These are phyloP conservation scores for Caenorhabditis sp. DNA, from an alignment of 2,888 invertebrate genomes.

Conservation along the genomic window DNA sequence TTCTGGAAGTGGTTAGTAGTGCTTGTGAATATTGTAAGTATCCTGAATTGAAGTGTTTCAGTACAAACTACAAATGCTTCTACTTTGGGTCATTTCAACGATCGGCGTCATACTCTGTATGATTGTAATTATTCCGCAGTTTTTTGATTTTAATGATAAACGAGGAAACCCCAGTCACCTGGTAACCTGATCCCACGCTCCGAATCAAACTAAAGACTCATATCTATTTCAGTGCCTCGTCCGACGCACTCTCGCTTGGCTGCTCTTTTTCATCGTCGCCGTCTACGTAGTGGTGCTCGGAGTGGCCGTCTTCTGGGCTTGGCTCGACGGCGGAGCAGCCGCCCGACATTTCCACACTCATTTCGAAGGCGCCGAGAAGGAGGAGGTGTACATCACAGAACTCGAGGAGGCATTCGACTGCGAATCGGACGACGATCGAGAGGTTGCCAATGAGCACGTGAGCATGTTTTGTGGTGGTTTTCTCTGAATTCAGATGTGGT, in stretches of 20 bases:
- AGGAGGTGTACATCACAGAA: slow-evolving; percentile 60
- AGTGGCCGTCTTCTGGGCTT: slow-evolving; percentile 57
- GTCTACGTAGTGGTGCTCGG: slow-evolving; percentile 57
- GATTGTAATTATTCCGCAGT: slow-evolving; percentile 75
- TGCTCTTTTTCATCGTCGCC: slow-evolving; percentile 56
- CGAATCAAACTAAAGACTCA: not conserved
- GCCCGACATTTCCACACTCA: slow-evolving; percentile 63
- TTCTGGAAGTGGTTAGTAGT: slow-evolving; percentile 61
- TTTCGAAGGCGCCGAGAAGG: slow-evolving; percentile 68
- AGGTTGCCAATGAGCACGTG: slow-evolving; percentile 63
- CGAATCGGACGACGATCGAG: slow-evolving; percentile 65
- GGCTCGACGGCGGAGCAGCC: slow-evolving; percentile 61
- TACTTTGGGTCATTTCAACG: slow-evolving; percentile 72
- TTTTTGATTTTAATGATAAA: slow-evolving; percentile 73
- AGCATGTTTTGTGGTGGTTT: slow-evolving; percentile 63
- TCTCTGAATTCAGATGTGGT: slow-evolving; percentile 26
- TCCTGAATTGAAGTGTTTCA: too few species aligned
- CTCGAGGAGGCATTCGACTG: slow-evolving; percentile 59
- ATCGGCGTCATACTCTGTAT: slow-evolving; percentile 70
- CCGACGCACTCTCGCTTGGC: slow-evolving; percentile 59
- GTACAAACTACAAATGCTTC: slow-evolving; percentile 70
- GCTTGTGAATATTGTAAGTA: not conserved
- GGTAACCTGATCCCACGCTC: slow-evolving; percentile 54
- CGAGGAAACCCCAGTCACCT: slow-evolving; percentile 72
- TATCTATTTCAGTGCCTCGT: slow-evolving; percentile 63